Base-by-base conservation (phyloP, 1,140 invertebrate genomes). In the Amyelois transitella region DNA sequence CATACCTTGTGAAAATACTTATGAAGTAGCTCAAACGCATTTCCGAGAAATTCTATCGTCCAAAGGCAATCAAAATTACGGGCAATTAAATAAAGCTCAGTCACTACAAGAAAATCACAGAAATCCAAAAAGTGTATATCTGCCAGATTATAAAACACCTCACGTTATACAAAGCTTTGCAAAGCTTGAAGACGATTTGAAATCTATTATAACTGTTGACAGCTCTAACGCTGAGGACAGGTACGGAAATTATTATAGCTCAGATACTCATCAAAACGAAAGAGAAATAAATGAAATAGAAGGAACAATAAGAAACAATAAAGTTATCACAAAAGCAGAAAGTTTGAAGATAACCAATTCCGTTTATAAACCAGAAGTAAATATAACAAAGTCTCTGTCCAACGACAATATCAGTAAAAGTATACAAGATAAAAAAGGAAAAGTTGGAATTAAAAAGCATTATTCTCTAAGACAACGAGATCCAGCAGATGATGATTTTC, bases 381-480 rank as follows among this genome's bases (percentile, higher is more conserved):
- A 77, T 55, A 77, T 78, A 58, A 55, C 64, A 43, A 85, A 82
- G 69, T 86, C 85, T 44, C 64, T 68, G 10, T 86, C 81, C 17
- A 85, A 86, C 48, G 83, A 84, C 58, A 84, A 86, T 38, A 85
- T 86, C 21, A 80, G 67, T 49, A 75, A 60, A 61, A 62, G 66
- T 20, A 21, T 60, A 52, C 55, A 71, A 59, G 72, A 70, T 0
- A 73, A 74, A 51, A 88, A 86, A 66, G 22, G 55, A 49, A 62
- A 73, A 55, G 64, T 69, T 28, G 74, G 72, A 22, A 78, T 89
- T 48, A 86, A 76, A 60, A 88, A 89, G 65, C 88, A 89, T 69
- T 89, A 89, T 74, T 89, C 87, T 19, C 65, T 89, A 45, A 58
- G 88, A 45, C 88, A 89, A 69, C 72, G 88, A 50, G 88, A 89